Percentiles rank a stretch among this genome's conserved stretches.
Evolutionary conservation across 2,888 invertebrate genomes (phyloP).

Genomic region (Tetropium fuscum): DNA sequence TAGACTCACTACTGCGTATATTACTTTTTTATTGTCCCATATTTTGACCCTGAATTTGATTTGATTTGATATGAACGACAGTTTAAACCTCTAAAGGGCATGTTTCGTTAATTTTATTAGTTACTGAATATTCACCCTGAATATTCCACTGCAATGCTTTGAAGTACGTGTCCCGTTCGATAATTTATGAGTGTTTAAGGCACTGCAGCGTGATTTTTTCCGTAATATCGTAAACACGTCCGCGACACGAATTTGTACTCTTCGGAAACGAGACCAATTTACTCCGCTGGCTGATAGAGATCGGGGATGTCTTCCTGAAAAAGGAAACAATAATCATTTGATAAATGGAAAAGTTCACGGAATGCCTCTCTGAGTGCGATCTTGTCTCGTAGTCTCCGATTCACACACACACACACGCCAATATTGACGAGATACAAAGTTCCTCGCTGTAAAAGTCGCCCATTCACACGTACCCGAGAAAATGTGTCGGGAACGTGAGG

Average conservation of each 20-base stretch:
- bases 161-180: background rate
- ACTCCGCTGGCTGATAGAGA: slow-evolving; percentile 31
- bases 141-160: too few species aligned
- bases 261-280: slow-evolving; percentile 35
- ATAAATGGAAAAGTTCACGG: slow-evolving; percentile 44
- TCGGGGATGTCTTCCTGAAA: slow-evolving; percentile 29
- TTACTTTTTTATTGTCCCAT: too few species aligned
- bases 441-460: slow-evolving; percentile 29
- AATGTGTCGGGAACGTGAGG: slow-evolving; percentile 28
- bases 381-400: background rate
- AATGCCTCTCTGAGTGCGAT: slow-evolving; percentile 17
- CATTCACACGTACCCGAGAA: slow-evolving; percentile 31
- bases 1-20: too few species aligned
- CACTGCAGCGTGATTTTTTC: slow-evolving; percentile 5
- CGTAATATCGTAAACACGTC: slow-evolving; percentile 6
- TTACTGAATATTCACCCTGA: too few species aligned
- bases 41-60: too few species aligned
- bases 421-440: slow-evolving; percentile 5
- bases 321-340: slow-evolving; percentile 47
- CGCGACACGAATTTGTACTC: slow-evolving; percentile 21
- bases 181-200: slow-evolving; percentile 4
- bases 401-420: background rate
- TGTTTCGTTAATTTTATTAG: too few species aligned
- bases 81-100: too few species aligned
- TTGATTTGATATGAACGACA: too few species aligned